Evolutionary conservation across 2,888 invertebrate genomes (phyloP).

Genomic region (Tribolium freemani): DNA sequence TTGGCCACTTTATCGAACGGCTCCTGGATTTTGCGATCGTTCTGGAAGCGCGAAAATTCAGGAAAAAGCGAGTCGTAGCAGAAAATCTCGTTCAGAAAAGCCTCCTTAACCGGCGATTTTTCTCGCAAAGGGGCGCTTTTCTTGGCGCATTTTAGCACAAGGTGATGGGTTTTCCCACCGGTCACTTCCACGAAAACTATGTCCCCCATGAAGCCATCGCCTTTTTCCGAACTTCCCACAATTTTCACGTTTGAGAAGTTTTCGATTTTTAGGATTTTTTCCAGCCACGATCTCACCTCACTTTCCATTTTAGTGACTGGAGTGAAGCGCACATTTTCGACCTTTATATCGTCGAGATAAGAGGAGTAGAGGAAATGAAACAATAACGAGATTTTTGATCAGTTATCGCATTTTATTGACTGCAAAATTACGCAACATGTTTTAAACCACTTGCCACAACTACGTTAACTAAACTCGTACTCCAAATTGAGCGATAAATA

Average conservation of each 20-base stretch:
- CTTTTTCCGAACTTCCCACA: constrained; percentile 9
- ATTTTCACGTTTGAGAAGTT: background rate
- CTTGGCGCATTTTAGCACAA: constrained; percentile 29
- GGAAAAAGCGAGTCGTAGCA: constrained; percentile 21
- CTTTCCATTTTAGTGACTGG: background rate
- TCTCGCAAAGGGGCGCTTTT: constrained; percentile 9
- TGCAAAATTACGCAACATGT: no score
- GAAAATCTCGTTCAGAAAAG: constrained; percentile 29
- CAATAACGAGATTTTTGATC: no score
- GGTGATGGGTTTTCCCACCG: constrained; percentile 1
- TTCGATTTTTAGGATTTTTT: background rate
- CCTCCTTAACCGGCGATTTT: constrained; percentile 4
- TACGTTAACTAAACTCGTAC: no score
- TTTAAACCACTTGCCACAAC: no score
- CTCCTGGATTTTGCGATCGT: background rate
- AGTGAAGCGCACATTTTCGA: no score
- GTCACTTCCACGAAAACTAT: constrained; percentile 10
- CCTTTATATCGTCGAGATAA: no score
- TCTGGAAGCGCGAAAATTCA: constrained; percentile 8
- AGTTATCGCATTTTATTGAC: no score
- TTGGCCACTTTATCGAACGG: constrained; percentile 23
- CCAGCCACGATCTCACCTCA: constrained; percentile 15
- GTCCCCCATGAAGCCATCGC: constrained; percentile 11
- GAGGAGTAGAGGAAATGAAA: no score
- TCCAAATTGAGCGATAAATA: no score